phyloP scores from a whole-genome alignment of 2,888 invertebrate genomes.

The Lissonota sp. region DNA sequence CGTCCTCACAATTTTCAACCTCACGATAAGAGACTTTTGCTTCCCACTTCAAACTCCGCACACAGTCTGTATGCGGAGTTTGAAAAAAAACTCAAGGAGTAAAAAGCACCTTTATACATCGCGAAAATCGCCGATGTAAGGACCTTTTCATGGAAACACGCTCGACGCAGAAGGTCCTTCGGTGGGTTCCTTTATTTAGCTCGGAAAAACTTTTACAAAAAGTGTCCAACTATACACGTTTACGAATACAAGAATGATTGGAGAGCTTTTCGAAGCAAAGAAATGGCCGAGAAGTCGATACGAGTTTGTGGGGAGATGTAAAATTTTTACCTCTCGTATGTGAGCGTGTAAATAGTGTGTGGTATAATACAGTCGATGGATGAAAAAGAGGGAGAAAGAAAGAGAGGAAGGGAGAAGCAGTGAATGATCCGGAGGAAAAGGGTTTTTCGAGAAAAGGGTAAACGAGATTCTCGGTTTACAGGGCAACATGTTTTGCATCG shows the following conservation, averaged over 20 bases:
- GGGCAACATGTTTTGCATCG: conserved; percentile 37
- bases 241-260: conserved; percentile 24
- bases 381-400: neutral
- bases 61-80: conserved; percentile 1
- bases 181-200: conserved; percentile 34
- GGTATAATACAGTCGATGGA: neutral
- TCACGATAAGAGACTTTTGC: conserved; percentile 18
- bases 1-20: conserved; percentile 30
- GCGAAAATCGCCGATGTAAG: conserved; percentile 28
- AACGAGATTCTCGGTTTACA: conserved; percentile 17
- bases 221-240: conserved; percentile 1
- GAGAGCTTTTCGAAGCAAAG: neutral
- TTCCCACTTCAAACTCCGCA: neutral
- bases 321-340: conserved; percentile 1
- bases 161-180: conserved; percentile 17
- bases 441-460: conserved; percentile 2
- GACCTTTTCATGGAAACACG: conserved; percentile 27
- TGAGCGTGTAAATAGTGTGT: neutral
- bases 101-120: conserved; percentile 36
- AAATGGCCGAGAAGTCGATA: neutral
- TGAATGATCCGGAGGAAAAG: conserved; percentile 2
- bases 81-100: conserved; percentile 56
- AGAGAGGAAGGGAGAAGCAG: neutral
- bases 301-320: conserved; percentile 21
- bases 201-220: conserved; percentile 22